Conservation (phyloP, 2,888 invertebrate species). For the Melikaiella ostensackeni region DNA sequence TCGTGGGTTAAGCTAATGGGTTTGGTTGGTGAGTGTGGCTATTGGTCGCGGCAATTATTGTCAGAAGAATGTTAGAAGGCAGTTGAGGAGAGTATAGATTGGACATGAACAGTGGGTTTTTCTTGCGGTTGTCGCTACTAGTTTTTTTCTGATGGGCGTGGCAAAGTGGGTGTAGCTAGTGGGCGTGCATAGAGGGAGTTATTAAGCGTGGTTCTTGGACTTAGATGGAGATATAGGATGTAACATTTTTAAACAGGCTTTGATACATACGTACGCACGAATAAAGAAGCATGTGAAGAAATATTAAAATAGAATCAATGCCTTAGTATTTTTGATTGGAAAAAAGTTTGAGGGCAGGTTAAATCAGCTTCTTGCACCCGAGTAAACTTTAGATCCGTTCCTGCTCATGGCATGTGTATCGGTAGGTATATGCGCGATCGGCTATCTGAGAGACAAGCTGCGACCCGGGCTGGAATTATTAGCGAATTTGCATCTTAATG, state of each 20-base stretch:
- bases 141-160: neutral
- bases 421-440: conserved; percentile 57
- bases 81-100: too few species aligned
- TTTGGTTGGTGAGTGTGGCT: neutral
- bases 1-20: neutral
- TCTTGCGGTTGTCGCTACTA: too few species aligned
- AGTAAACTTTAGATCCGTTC: conserved; percentile 3
- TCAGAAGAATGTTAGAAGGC: too few species aligned
- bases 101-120: too few species aligned
- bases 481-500: conserved; percentile 76
- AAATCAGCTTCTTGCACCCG: neutral
- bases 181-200: neutral
- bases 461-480: conserved; percentile 70
- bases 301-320: neutral
- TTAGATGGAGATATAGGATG: too few species aligned
- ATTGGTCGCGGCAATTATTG: neutral
- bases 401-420: conserved; percentile 50
- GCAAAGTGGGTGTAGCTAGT: neutral
- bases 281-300: neutral
- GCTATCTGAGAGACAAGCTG: conserved; percentile 62
- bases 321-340: neutral
- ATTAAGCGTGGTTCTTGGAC: too few species aligned
- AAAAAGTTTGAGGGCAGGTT: neutral
- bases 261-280: neutral
- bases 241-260: too few species aligned